These are phyloP conservation scores for Chrysolina americana DNA, from an alignment of 2,888 invertebrate genomes.

Conservation along the genomic window DNA sequence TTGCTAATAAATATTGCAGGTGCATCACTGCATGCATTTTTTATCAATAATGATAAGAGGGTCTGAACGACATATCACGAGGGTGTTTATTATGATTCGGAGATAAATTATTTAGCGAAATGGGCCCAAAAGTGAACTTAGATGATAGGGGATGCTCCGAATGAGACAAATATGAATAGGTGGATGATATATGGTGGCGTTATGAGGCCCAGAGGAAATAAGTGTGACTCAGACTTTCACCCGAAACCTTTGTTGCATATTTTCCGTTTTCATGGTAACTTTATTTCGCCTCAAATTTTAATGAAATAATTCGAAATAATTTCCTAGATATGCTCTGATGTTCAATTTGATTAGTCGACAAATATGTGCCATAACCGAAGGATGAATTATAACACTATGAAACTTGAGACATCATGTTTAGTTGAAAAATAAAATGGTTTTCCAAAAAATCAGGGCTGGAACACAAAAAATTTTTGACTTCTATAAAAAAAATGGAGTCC, in stretches of 20 bases:
- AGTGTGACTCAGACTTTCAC: constrained; percentile 6
- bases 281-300: neutral
- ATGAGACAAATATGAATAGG: constrained; percentile 42
- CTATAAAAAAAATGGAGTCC: too few relatives aligned
- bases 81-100: constrained; percentile 53
- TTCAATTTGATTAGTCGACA: too few relatives aligned
- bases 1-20: constrained; percentile 63
- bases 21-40: constrained; percentile 61
- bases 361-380: too few relatives aligned
- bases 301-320: too few relatives aligned
- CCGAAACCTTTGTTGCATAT: neutral
- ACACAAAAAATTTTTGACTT: too few relatives aligned
- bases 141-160: constrained; percentile 35
- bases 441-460: too few relatives aligned
- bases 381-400: too few relatives aligned
- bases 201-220: constrained; percentile 18
- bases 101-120: constrained; percentile 51
- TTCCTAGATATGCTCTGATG: too few relatives aligned
- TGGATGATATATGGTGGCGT: constrained; percentile 15
- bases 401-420: too few relatives aligned
- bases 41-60: constrained; percentile 58
- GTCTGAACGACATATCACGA: constrained; percentile 32
- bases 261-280: neutral
- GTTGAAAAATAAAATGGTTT: too few relatives aligned
- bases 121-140: constrained; percentile 41